phyloP scores from a whole-genome alignment of 2,797 vertebrate genomes.

The Aselliscus stoliczkanus region DNA sequence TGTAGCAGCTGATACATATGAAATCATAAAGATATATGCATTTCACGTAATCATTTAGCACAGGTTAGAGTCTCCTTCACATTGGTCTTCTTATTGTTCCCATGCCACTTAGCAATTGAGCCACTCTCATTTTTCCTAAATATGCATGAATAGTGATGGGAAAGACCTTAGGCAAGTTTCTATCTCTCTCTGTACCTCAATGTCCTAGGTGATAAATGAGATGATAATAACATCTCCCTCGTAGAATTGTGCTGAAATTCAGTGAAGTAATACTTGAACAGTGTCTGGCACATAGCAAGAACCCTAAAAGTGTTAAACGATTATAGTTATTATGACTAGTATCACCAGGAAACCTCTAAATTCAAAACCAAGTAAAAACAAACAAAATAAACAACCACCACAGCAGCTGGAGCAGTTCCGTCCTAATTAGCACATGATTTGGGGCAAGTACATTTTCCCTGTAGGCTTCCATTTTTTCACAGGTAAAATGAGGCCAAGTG shows the following conservation, averaged over 20 bases:
- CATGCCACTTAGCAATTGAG: neutral
- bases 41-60: neutral
- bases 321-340: neutral
- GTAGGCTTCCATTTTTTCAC: neutral
- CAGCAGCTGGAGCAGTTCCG: neutral
- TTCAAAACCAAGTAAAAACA: neutral
- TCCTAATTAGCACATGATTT: neutral
- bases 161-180: neutral
- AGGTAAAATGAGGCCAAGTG: neutral
- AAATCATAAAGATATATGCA: neutral
- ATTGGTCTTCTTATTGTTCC: neutral
- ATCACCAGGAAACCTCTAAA: neutral
- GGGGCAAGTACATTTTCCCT: neutral
- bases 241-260: neutral
- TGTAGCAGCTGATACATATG: neutral
- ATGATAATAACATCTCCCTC: neutral
- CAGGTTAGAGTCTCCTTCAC: neutral
- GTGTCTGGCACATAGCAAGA: neutral
- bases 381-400: neutral
- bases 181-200: neutral
- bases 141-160: neutral
- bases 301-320: neutral
- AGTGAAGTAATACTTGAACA: neutral
- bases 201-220: neutral
- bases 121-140: neutral